These are phyloP conservation scores for Pygoscelis adeliae DNA, from an alignment of 2,113 vertebrate genomes.

Conservation along the genomic window DNA sequence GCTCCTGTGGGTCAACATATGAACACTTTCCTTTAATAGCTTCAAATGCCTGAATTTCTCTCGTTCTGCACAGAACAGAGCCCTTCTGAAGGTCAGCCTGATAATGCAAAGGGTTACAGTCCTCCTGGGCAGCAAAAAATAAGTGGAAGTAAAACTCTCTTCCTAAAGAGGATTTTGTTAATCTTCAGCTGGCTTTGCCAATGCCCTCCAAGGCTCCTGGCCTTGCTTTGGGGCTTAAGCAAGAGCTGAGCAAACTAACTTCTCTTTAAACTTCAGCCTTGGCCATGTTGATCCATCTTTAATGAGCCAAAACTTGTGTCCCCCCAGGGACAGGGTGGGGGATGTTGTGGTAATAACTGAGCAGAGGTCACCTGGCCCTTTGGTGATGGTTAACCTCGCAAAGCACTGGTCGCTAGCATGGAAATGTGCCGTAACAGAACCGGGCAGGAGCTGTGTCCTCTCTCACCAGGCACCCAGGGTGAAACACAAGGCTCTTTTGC, in stretches of 20 bases:
- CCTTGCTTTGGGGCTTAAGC: slow-evolving; percentile 34
- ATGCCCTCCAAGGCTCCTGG: slow-evolving; percentile 46
- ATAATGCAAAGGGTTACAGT: neutral
- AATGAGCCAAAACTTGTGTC: neutral
- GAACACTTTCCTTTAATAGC: neutral
- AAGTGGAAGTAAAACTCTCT: slow-evolving; percentile 48
- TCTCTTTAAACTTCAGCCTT: slow-evolving; percentile 18
- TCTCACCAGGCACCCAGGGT: neutral
- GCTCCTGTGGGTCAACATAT: neutral
- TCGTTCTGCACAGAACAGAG: neutral
- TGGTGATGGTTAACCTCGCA: neutral
- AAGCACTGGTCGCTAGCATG: fast-evolving
- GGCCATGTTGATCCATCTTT: neutral
- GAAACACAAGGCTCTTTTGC: neutral
- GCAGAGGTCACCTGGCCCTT: neutral
- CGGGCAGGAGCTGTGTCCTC: neutral
- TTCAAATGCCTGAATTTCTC: neutral
- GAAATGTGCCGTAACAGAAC: fast-evolving
- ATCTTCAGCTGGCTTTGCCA: slow-evolving; percentile 46
- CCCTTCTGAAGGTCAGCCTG: slow-evolving; percentile 26
- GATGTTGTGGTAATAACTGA: neutral
- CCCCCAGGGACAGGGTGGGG: neutral
- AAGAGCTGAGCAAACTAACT: slow-evolving; percentile 37
- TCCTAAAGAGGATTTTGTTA: slow-evolving; percentile 63
- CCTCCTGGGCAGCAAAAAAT: slow-evolving; percentile 7